A percentile compares a stretch with the other conserved stretches of the same genome.
Conservation (phyloP, 1,140 invertebrate species). For the Drosophila suzukii region DNA sequence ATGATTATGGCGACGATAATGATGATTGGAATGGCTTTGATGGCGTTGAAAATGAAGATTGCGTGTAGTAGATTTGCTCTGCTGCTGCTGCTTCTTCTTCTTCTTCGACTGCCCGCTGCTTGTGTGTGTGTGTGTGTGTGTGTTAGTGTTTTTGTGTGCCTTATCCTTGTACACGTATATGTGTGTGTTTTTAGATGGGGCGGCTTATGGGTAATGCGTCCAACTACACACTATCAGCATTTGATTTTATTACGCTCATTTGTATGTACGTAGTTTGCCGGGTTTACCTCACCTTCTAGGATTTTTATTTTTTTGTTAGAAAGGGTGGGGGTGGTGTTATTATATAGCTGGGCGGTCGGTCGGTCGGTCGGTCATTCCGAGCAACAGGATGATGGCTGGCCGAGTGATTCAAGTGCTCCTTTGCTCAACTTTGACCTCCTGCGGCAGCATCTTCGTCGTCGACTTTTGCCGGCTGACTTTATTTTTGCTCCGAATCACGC, state of each 20-base stretch:
- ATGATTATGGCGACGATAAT: constrained; percentile 85
- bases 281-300: constrained; percentile 1
- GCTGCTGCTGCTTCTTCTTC: constrained; percentile 17
- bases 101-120: constrained; percentile 16
- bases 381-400: constrained; percentile 22
- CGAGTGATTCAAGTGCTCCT: constrained; percentile 16
- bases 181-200: constrained; percentile 3
- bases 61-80: constrained; percentile 82
- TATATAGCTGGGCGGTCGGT: background rate
- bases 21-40: constrained; percentile 84
- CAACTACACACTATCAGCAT: constrained; percentile 77
- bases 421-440: constrained; percentile 53
- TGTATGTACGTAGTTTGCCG: constrained; percentile 54
- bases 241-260: constrained; percentile 82
- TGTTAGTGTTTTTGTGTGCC: constrained; percentile 10
- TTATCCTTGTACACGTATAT: background rate
- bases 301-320: too few relatives aligned
- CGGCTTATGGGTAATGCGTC: constrained; percentile 67
- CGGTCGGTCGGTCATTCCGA: background rate
- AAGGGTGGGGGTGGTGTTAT: background rate
- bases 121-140: constrained; percentile 1
- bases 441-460: constrained; percentile 16
- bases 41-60: constrained; percentile 84
- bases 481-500: background rate
- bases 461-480: constrained; percentile 59